Percentiles rank a stretch among this genome's conserved stretches.
Conservation (phyloP, 1,140 invertebrate species). For the Sycophila sp. region DNA sequence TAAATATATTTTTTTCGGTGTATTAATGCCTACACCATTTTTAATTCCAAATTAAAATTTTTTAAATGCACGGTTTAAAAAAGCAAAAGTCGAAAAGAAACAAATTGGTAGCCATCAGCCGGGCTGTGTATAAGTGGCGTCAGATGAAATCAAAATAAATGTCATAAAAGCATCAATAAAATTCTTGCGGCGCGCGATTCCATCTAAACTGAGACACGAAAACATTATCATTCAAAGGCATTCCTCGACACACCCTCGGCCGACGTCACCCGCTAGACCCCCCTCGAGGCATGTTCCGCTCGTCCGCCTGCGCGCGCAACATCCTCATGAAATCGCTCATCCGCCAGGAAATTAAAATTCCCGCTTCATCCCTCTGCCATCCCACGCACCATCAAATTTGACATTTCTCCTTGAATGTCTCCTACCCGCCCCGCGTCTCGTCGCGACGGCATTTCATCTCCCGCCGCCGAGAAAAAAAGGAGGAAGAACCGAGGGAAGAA, state of each 20-base stretch:
- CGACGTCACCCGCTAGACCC: not conserved
- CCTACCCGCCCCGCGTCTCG: not conserved
- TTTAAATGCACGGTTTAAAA: no score
- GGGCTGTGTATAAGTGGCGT: no score
- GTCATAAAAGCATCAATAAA: not conserved
- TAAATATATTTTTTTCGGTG: no score
- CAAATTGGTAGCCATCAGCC: no score
- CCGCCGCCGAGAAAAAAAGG: not conserved
- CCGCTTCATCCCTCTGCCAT: not conserved
- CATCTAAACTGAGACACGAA: not conserved
- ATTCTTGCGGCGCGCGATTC: not conserved
- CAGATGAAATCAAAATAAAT: no score
- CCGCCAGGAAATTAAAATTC: constrained; percentile 33
- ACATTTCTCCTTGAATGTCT: constrained; percentile 15
- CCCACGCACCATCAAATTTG: constrained; percentile 8
- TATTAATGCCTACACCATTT: no score
- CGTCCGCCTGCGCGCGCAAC: not conserved
- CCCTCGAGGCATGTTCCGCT: not conserved
- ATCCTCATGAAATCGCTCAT: constrained; percentile 28
- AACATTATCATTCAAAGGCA: not conserved
- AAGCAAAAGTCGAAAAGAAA: no score
- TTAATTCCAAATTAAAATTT: no score
- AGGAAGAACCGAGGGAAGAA: not conserved
- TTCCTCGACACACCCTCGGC: not conserved
- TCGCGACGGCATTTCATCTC: no score